These are phyloP conservation scores for Trichonephila inaurata DNA, from an alignment of 1,140 invertebrate genomes.

Conservation along the genomic window DNA sequence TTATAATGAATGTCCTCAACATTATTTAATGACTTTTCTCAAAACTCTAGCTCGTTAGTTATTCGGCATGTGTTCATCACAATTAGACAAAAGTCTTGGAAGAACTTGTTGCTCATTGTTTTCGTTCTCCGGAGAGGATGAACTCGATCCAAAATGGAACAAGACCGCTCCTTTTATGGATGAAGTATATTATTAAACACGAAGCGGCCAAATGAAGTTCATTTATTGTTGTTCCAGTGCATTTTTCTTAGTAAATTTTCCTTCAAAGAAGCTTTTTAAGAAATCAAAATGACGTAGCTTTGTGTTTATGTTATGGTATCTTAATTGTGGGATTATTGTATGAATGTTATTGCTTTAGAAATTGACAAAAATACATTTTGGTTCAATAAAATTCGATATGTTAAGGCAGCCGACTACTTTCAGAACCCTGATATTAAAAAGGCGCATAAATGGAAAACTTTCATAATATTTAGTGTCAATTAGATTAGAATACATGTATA, in stretches of 20 bases:
- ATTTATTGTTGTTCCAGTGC: not conserved
- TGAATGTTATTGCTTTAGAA: too few species aligned
- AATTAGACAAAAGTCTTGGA: not conserved
- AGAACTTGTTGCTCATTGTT: slow-evolving; percentile 4
- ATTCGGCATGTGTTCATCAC: not conserved
- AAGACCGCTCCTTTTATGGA: not conserved
- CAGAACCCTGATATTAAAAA: too few species aligned
- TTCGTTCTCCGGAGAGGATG: not conserved
- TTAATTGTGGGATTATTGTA: too few species aligned
- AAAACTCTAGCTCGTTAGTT: not conserved
- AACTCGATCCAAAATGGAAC: not conserved
- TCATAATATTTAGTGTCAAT: too few species aligned
- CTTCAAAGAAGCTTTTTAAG: not conserved
- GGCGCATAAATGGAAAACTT: too few species aligned
- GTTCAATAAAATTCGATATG: too few species aligned
- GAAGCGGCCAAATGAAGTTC: not conserved
- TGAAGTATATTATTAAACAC: not conserved
- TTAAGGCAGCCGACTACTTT: too few species aligned
- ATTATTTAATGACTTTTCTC: not conserved
- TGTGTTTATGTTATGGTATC: too few species aligned
- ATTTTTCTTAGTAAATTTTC: not conserved
- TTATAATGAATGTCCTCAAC: not conserved
- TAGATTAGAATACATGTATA: too few species aligned
- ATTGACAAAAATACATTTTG: too few species aligned
- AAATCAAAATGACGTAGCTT: not conserved